Conservation (phyloP, 1,140 invertebrate genomes). For the Dolichoris vasculosae region DNA sequence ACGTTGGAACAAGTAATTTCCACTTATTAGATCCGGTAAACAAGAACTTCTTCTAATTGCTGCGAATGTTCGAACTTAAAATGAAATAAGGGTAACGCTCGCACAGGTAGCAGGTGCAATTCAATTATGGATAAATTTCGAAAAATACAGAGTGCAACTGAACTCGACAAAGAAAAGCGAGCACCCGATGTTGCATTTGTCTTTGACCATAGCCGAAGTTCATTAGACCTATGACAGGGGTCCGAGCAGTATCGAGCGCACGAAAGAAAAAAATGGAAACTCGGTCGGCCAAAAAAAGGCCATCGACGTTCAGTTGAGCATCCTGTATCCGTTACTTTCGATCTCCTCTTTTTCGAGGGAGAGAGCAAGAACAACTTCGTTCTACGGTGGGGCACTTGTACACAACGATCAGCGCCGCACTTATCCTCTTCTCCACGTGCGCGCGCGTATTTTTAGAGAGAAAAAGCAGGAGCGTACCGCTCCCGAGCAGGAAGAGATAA, state of each 20-base stretch:
- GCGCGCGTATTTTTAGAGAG: background rate
- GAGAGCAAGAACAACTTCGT: background rate
- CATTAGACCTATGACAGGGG: background rate
- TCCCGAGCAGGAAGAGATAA: constrained; percentile 7
- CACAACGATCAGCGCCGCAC: background rate
- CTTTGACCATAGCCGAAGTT: background rate
- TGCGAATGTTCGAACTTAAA: too few species aligned
- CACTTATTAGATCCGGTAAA: too few species aligned
- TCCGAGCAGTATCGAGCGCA: background rate
- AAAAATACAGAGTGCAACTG: too few species aligned
- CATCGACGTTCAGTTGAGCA: background rate
- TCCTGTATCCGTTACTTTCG: background rate
- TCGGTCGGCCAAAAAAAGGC: background rate
- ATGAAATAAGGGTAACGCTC: too few species aligned
- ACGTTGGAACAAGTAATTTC: too few species aligned
- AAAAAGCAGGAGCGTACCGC: background rate
- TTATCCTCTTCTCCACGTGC: background rate
- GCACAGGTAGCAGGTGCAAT: too few species aligned
- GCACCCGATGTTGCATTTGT: background rate
- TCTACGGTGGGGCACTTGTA: background rate
- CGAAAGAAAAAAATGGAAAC: background rate
- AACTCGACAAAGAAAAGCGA: background rate
- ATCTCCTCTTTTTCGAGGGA: background rate
- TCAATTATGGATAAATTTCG: too few species aligned
- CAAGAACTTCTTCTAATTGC: too few species aligned